Base-by-base conservation (phyloP, 2,113 vertebrate species). In the Leuciscus idus region DNA sequence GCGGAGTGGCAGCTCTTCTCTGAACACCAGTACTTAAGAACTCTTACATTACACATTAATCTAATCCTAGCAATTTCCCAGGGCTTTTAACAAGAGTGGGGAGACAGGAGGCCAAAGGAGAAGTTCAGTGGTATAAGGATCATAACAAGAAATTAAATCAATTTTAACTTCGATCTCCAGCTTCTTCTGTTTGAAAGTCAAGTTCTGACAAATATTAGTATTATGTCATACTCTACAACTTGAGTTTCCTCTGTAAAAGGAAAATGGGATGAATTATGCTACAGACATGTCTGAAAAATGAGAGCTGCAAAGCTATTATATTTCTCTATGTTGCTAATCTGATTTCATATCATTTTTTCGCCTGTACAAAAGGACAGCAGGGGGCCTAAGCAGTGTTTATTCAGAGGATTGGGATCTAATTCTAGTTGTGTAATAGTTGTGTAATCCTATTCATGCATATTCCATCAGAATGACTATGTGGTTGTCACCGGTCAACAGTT, bases 41-140 rank as follows among this genome's bases (percentile, higher is more conserved):
- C 85, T 91, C 89, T 88, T 93, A 83, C 90, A 93, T 93, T 90
- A 92, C 86, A 88, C 91, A 90, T 91, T 94, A 94, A 95, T 93
- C 90, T 82, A 92, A 95, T 95, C 86, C 89, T 48, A 88, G 75
- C 81, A 70, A 28, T 23, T 89, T 66, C 85, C 73, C 88, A 90
- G 92, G 89, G 94, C 94, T 94, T 95, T 95, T 93, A 93, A 86
- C 90, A 81, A 57, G 12, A 46, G 87, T 88, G 88, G 83, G 84
- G 88, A 90, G 82, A 87, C 73, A 68, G 57, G 55, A 82, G 83
- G 64, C 82, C 81, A 70, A 74, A 48, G 81, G 80, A 85, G 39
- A 72, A 52, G 68, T 89, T 61, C 55, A 82, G 10, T 73, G 66
- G 68, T 86, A 43, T 76, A 55, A 70, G 73, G 26, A 68, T 2